Evolutionary conservation across 2,113 vertebrate genomes (phyloP).

Genomic region (Onychostoma macrolepis): DNA sequence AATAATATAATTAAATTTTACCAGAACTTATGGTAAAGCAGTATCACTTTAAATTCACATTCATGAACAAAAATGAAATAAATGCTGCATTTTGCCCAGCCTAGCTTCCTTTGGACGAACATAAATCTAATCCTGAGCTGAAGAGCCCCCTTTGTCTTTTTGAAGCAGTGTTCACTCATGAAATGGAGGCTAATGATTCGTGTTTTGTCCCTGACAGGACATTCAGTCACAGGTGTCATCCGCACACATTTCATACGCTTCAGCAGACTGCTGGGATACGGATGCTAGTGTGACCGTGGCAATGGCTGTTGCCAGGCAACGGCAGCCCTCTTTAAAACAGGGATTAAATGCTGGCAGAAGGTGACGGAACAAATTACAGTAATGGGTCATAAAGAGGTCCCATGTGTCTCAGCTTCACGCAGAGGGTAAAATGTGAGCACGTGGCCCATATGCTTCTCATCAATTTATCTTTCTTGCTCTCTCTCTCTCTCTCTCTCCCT

Average conservation of each 20-base stretch:
- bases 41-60: neutral
- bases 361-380: slow-evolving; percentile 47
- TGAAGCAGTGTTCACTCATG: neutral
- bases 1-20: neutral
- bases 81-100: neutral
- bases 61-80: neutral
- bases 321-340: slow-evolving; percentile 26
- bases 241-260: slow-evolving; percentile 49
- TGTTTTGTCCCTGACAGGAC: slow-evolving; percentile 4
- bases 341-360: slow-evolving; percentile 43
- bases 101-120: neutral
- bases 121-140: neutral
- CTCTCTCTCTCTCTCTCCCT: neutral
- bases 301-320: slow-evolving; percentile 65
- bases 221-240: slow-evolving; percentile 31
- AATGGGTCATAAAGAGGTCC: slow-evolving; percentile 44
- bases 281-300: slow-evolving; percentile 40
- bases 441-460: neutral
- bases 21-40: too few species aligned
- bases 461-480: neutral
- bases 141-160: neutral
- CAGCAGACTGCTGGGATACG: slow-evolving; percentile 45
- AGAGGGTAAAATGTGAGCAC: slow-evolving; percentile 1
- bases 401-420: slow-evolving; percentile 29
- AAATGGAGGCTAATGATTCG: neutral